Conservation (phyloP, 2,888 invertebrate species). For the Tachina grossa region DNA sequence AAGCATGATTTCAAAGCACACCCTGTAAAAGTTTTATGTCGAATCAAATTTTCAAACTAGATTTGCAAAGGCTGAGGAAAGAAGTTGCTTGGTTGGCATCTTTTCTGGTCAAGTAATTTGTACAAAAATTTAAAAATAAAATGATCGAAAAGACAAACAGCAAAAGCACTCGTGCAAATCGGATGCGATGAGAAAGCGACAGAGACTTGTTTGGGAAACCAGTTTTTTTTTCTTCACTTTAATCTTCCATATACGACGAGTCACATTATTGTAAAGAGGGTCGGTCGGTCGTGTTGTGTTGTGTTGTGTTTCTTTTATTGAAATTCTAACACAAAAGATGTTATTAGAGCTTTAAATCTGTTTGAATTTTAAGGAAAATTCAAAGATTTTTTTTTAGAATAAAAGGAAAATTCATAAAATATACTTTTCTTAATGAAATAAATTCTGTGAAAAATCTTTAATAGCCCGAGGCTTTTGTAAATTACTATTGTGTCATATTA, state of each 20-base stretch:
- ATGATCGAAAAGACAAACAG: not conserved
- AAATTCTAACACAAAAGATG: slow-evolving; percentile 32
- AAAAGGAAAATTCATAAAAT: slow-evolving; percentile 32
- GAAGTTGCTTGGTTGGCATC: slow-evolving; percentile 6
- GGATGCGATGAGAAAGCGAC: not conserved
- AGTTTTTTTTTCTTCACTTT: slow-evolving; percentile 49
- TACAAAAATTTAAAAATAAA: slow-evolving; percentile 17
- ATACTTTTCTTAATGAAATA: not conserved
- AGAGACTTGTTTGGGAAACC: slow-evolving; percentile 41
- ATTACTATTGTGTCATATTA: slow-evolving; percentile 23
- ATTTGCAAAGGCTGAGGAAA: slow-evolving; percentile 42
- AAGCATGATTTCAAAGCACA: slow-evolving; percentile 34
- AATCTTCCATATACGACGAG: not conserved
- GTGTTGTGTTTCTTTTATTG: not conserved
- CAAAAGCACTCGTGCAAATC: slow-evolving; percentile 51
- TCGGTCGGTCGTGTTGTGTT: slow-evolving; percentile 2
- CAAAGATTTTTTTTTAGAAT: not conserved
- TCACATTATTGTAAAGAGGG: slow-evolving; percentile 52
- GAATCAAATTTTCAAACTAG: slow-evolving; percentile 22
- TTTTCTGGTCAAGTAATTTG: slow-evolving; percentile 53
- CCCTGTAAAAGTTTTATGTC: slow-evolving; percentile 35
- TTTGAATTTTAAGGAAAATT: slow-evolving; percentile 48
- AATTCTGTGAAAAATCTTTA: slow-evolving; percentile 7
- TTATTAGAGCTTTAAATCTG: slow-evolving; percentile 30
- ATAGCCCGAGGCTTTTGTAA: slow-evolving; percentile 43